A percentile compares a stretch with the other conserved stretches of the same genome.
Conservation (phyloP, 2,888 invertebrate genomes). For the Ennomos erosarius region DNA sequence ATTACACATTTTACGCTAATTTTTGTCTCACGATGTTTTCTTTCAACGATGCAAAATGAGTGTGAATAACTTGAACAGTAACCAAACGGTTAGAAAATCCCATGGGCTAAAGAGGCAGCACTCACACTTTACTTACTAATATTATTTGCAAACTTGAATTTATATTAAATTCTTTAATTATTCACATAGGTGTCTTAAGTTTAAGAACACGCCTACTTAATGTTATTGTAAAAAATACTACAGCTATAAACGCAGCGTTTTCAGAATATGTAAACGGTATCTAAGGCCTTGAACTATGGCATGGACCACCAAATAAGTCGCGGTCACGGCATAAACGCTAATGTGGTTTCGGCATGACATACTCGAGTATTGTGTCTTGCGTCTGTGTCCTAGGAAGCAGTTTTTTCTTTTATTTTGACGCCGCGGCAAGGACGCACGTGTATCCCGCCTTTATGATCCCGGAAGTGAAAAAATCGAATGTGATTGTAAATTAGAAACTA, state of each 20-base stretch:
- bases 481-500: no score
- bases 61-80: no score
- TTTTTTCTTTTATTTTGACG: slow-evolving; percentile 35
- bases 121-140: no score
- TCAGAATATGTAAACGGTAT: slow-evolving; percentile 46
- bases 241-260: slow-evolving; percentile 9
- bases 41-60: no score
- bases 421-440: slow-evolving; percentile 45
- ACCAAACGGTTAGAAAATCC: no score
- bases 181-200: no score
- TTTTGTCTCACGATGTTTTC: no score
- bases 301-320: slow-evolving; percentile 60
- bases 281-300: slow-evolving; percentile 74
- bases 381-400: slow-evolving; percentile 55
- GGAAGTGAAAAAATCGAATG: neutral
- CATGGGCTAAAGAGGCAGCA: no score
- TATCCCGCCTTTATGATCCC: neutral
- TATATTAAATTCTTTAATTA: no score
- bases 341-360: slow-evolving; percentile 65
- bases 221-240: slow-evolving; percentile 8
- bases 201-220: neutral
- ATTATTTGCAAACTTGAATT: no score
- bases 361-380: slow-evolving; percentile 59
- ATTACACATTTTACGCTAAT: no score
- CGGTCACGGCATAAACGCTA: slow-evolving; percentile 67